Evolutionary conservation across 2,113 vertebrate species (phyloP).

Genomic region (Saguinus imperator): DNA sequence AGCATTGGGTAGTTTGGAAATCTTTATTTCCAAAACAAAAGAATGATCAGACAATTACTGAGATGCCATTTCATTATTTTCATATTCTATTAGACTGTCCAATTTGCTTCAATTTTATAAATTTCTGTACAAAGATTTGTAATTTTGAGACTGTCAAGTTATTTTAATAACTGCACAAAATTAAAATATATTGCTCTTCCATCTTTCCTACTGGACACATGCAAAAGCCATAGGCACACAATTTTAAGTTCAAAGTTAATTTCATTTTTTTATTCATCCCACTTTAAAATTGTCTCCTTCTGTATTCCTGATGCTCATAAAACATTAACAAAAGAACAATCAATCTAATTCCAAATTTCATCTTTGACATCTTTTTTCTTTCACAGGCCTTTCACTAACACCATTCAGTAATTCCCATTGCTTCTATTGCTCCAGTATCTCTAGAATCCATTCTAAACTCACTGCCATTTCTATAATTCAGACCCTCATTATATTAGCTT

Average conservation of each 20-base stretch:
- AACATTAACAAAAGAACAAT: neutral
- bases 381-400: neutral
- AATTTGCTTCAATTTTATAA: neutral
- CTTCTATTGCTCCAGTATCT: neutral
- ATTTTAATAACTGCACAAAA: neutral
- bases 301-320: neutral
- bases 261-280: neutral
- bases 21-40: neutral
- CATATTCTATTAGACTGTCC: neutral
- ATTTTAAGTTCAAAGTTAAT: conserved; percentile 37
- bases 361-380: neutral
- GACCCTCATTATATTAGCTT: neutral
- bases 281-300: neutral
- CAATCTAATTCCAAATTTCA: neutral
- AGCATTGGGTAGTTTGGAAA: neutral
- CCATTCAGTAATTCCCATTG: neutral
- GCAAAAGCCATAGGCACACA: neutral
- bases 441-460: neutral
- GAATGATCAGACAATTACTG: neutral
- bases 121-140: neutral
- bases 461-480: neutral
- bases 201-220: neutral
- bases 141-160: neutral
- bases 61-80: neutral
- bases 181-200: neutral